phyloP scores from a whole-genome alignment of 35 echinoderm and acorn worm species.

The Strongylocentrotus purpuratus region DNA sequence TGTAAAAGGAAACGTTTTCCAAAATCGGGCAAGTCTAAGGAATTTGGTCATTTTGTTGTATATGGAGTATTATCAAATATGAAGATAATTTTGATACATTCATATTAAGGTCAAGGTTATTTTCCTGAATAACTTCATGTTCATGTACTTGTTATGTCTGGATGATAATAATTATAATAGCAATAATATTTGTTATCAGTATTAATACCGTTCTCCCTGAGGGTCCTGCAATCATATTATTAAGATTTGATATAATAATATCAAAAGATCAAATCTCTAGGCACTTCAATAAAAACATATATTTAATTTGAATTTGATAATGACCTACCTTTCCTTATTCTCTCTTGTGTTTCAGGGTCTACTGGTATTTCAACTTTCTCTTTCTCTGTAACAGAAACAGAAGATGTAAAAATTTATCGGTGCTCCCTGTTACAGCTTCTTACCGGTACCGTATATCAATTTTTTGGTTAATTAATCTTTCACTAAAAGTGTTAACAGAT shows the following conservation, averaged over 20 bases:
- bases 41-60: too few relatives aligned
- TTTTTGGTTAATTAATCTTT: neutral
- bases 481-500: neutral
- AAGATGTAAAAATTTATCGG: neutral
- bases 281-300: neutral
- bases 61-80: too few relatives aligned
- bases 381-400: slow-evolving; percentile 29
- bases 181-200: neutral
- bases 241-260: too few relatives aligned
- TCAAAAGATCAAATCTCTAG: neutral
- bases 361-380: slow-evolving; percentile 27
- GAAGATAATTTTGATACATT: too few relatives aligned
- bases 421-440: neutral
- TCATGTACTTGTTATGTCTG: neutral
- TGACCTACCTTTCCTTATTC: slow-evolving; percentile 43
- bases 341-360: slow-evolving; percentile 57
- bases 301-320: neutral
- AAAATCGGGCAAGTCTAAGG: too few relatives aligned
- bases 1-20: too few relatives aligned
- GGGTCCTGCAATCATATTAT: neutral
- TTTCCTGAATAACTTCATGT: neutral
- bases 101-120: neutral
- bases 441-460: too few relatives aligned
- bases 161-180: neutral
- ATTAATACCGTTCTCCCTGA: neutral